Evolutionary conservation across 2,113 vertebrate species (phyloP), one percentile per base, ranked within the genome.

Genomic region (Phylloscopus trochilus): DNA sequence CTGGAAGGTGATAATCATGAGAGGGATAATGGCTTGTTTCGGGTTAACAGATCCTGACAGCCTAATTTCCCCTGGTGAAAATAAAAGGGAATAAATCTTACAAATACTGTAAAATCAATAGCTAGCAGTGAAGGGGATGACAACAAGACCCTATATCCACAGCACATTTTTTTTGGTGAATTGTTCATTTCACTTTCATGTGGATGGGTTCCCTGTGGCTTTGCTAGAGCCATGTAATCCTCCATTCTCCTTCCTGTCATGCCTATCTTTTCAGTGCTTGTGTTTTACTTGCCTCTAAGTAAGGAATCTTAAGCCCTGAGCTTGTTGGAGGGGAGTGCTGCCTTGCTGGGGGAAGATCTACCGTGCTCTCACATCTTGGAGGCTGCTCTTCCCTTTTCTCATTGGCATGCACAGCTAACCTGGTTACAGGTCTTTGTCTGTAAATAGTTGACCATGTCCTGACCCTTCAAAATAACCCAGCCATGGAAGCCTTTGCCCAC

Each of bases 21-120:
- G 93, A 89, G 52, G 95, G 95, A 96, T 96, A 97, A 96, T 96
- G 97, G 94, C 89, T 94, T 97, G 69, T 91, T 95, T 95, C 3
- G 37, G 95, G 93, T 96, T 97, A 97, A 97, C 96, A 96, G 95
- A 94, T 96, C 95, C 90, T 96, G 95, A 95, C 96, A 96, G 89
- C 63, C 89, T 96, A 96, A 97, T 97, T 97, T 97, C 96, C 97
- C 96, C 87, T 91, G 94, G 96, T 96, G 93, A 94, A 96, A 97
- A 95, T 97, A 96, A 95, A 96, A 96, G 93, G 82, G 88, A 95
- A 95, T 97, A 97, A 96, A 97, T 97, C 95, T 97, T 85, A 92
- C 41, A 95, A 94, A 94, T 95, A 97, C 95, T 97, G 96, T 95
- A 96, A 97, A 97, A 97, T 97, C 96, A 92, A 97, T 97, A 97